phyloP scores from a whole-genome alignment of 2,113 vertebrate species.

The Nycticebus coucang region DNA sequence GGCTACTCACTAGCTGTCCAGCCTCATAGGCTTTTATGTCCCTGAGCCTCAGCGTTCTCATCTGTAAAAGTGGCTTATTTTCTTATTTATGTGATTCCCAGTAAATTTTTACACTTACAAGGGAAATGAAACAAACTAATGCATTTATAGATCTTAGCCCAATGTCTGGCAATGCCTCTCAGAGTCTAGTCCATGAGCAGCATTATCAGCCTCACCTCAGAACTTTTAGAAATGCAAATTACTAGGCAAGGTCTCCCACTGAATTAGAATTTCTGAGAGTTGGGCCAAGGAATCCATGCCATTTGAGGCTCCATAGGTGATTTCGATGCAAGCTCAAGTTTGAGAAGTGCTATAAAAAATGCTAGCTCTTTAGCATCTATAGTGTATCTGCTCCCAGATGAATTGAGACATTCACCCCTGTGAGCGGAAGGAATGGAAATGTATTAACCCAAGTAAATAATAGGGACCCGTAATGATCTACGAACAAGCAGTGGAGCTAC shows the following conservation, averaged over 20 bases:
- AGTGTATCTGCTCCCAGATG: neutral
- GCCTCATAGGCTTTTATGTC: neutral
- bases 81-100: neutral
- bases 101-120: neutral
- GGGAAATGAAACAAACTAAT: neutral
- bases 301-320: neutral
- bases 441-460: neutral
- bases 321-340: neutral
- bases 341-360: neutral
- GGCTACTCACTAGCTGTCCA: neutral
- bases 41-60: neutral
- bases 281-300: neutral
- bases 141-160: no score
- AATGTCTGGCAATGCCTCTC: neutral
- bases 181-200: neutral
- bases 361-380: no score
- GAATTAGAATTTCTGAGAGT: neutral
- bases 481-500: neutral
- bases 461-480: neutral
- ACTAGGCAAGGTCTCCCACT: neutral
- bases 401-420: neutral
- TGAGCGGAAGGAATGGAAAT: neutral
- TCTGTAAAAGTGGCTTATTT: neutral
- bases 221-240: neutral
- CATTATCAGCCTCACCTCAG: neutral